Conservation (phyloP, 2,797 vertebrate genomes). For the Atherinosoma microstoma region DNA sequence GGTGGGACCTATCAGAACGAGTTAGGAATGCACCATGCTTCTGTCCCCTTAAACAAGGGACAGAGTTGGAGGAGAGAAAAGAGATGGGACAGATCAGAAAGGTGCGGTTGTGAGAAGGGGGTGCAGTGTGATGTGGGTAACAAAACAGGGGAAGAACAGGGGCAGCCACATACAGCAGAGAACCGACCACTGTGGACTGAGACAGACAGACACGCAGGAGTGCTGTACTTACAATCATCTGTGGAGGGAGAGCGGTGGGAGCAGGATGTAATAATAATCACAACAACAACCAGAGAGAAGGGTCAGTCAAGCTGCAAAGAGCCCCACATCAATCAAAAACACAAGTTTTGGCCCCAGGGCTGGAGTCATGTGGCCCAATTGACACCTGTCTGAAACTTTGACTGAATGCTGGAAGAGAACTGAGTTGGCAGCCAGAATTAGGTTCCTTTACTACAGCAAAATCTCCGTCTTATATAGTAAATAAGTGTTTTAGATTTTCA, state of each 20-base stretch:
- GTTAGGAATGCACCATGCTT: conserved; percentile 88
- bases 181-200: conserved; percentile 84
- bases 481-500: conserved; percentile 22
- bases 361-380: conserved; percentile 41
- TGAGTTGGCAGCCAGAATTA: background rate
- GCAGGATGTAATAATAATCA: conserved; percentile 87
- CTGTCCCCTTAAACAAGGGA: conserved; percentile 75
- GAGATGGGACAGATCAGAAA: conserved; percentile 50
- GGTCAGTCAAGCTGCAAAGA: conserved; percentile 88
- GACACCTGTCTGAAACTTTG: conserved; percentile 34
- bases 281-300: conserved; percentile 91
- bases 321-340: conserved; percentile 85
- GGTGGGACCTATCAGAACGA: conserved; percentile 74
- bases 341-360: conserved; percentile 58
- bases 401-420: conserved; percentile 18
- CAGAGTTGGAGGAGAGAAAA: conserved; percentile 51
- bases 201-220: conserved; percentile 91
- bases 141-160: conserved; percentile 67
- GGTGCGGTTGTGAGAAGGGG: conserved; percentile 33
- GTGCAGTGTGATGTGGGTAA: conserved; percentile 56
- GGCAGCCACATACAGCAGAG: conserved; percentile 89
- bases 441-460: background rate
- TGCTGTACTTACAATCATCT: conserved; percentile 99
- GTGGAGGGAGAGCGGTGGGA: conserved; percentile 88
- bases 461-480: conserved; percentile 1